Conservation (phyloP, 2,113 vertebrate species). For the Carassius carassius region DNA sequence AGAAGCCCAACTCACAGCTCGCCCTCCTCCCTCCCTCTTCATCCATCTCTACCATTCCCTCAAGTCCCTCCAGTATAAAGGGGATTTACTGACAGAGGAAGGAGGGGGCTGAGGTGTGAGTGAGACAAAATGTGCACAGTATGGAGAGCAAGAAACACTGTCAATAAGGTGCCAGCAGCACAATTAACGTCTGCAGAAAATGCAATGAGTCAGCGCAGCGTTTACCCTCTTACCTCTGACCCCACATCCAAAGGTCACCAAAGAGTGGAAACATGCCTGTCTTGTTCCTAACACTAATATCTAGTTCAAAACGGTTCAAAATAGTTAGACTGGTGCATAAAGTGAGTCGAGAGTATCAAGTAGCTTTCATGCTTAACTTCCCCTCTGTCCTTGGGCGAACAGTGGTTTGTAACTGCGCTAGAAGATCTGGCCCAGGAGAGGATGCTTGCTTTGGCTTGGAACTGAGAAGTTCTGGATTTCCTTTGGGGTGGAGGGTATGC, state of each 20-base stretch:
- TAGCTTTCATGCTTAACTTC: conserved; percentile 39
- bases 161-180: conserved; percentile 43
- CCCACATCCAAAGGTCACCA: conserved; percentile 20
- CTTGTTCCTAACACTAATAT: conserved; percentile 18
- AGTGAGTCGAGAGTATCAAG: conserved; percentile 22
- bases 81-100: conserved; percentile 39
- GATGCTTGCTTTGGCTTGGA: conserved; percentile 57
- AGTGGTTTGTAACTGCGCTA: conserved; percentile 31
- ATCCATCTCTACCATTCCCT: conserved; percentile 25
- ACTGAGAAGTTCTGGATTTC: conserved; percentile 57
- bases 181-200: conserved; percentile 47
- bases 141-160: conserved; percentile 14
- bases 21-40: conserved; percentile 10
- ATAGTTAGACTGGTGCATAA: neutral
- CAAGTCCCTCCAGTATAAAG: conserved; percentile 38
- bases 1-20: conserved; percentile 51
- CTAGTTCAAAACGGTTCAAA: neutral
- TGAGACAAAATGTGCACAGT: conserved; percentile 23
- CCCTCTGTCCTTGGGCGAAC: conserved; percentile 51
- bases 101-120: conserved; percentile 26
- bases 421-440: conserved; percentile 46
- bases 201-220: conserved; percentile 19
- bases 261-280: conserved; percentile 29
- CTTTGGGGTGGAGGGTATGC: conserved; percentile 44
- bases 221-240: conserved; percentile 44